phyloP scores from a whole-genome alignment of 2,888 invertebrate species.

The Stramonita haemastoma region DNA sequence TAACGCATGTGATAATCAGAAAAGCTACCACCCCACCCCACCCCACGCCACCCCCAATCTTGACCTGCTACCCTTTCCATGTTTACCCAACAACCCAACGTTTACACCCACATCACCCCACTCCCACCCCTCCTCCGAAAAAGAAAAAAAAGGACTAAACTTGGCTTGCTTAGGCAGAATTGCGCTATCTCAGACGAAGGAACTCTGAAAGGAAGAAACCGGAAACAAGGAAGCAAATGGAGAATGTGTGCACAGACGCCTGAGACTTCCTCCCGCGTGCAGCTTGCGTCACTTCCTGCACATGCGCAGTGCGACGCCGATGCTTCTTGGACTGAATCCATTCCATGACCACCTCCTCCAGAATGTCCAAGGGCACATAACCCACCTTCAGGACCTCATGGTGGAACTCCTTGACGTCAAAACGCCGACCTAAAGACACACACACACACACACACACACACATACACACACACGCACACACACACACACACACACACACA shows the following conservation, averaged over 20 bases:
- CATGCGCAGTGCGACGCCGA: conserved; percentile 1
- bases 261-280: not conserved
- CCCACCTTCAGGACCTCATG: conserved; percentile 68
- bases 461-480: too few species aligned
- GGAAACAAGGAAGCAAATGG: not conserved
- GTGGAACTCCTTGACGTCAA: conserved; percentile 73
- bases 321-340: conserved; percentile 53
- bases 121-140: not conserved
- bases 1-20: too few species aligned
- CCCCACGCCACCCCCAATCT: not conserved
- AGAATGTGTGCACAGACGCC: not conserved
- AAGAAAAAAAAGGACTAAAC: too few species aligned
- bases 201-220: not conserved
- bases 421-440: conserved; percentile 55
- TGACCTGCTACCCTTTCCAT: too few species aligned
- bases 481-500: too few species aligned
- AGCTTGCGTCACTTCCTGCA: conserved; percentile 22
- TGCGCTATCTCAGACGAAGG: too few species aligned
- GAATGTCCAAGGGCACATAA: conserved; percentile 65
- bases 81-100: not conserved
- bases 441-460: too few species aligned
- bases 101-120: too few species aligned
- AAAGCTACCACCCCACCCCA: not conserved
- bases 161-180: too few species aligned
- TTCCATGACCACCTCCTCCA: conserved; percentile 63